A percentile compares a stretch with the other conserved stretches of the same genome.
phyloP scores from a whole-genome alignment of 2,888 invertebrate species.

The Toxonevra muliebris region DNA sequence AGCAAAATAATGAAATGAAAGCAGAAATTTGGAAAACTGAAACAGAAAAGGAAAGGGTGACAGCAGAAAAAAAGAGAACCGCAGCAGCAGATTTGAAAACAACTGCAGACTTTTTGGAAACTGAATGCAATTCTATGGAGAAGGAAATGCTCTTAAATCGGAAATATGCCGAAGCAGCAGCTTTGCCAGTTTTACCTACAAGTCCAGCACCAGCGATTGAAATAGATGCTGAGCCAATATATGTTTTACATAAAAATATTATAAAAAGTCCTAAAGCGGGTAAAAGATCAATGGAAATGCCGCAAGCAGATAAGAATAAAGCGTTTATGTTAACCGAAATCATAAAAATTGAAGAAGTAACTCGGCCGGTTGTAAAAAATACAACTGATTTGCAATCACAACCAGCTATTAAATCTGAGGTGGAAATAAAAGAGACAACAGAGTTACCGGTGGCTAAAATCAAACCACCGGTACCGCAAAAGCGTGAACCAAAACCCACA shows the following conservation, averaged over 20 bases:
- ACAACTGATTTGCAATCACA: background rate
- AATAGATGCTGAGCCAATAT: constrained; percentile 49
- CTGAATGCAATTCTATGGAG: constrained; percentile 10
- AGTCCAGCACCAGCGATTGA: background rate
- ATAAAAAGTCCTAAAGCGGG: constrained; percentile 38
- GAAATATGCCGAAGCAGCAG: background rate
- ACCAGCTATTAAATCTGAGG: too few species aligned
- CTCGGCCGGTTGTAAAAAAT: background rate
- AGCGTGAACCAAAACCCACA: constrained; percentile 34
- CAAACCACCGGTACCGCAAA: constrained; percentile 36
- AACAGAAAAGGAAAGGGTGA: background rate
- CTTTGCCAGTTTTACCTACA: background rate
- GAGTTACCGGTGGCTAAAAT: background rate
- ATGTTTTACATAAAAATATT: constrained; percentile 57
- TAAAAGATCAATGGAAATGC: background rate
- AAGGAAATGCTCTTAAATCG: constrained; percentile 9
- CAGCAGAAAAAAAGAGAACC: background rate
- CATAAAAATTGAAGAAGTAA: constrained; percentile 35
- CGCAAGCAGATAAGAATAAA: background rate
- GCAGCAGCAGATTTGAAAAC: background rate
- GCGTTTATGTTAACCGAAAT: constrained; percentile 1
- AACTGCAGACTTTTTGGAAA: constrained; percentile 12
- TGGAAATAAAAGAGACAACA: background rate
- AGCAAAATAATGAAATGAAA: constrained; percentile 6
- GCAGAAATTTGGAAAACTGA: background rate